Evolutionary conservation across 2,888 invertebrate species (phyloP), one percentile per base, ranked within the genome.

Genomic region (Proisotoma minuta): DNA sequence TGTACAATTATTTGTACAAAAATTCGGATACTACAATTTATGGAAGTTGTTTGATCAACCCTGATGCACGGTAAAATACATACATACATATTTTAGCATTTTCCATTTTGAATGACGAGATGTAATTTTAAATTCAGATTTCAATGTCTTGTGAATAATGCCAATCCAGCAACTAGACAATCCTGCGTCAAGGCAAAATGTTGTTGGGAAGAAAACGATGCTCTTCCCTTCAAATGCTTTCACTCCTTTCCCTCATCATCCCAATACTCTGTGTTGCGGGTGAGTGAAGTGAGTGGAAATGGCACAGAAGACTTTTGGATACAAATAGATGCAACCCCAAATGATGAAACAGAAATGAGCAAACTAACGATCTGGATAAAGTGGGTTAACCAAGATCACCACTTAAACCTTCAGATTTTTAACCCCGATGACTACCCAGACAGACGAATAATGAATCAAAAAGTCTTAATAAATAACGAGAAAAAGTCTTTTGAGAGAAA

Each of bases 191-290:
- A 74, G 0, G 72, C 69, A 0, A 78, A 80, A 63, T 84, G 84
- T 70, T 84, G 84, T 68, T 84, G 81, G 74, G 81, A 82, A 62
- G 73, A 76, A 1, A 75, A 74, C 20, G 75, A 75, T 10, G 52
- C 76, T n/a, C 18, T 61, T 1, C 58, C 58, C 1, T 68, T 65
- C 59, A 60, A 78, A 22, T 84, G 84, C 71, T 83, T 78, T 68
- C 83, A 84, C 66, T 77, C 82, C 58, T 76, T 79, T 18, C 83
- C 84, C 0, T 81, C 83, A 0, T 63, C 66, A 4, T 4, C 82
- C 73, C 80, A 81, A 1, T 84, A 82, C 69, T 72, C 27, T 20
- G 49, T 66, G 20, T 24, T 50, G 2, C 18, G 15, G n/a, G 43
- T 53, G 5, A 43, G 18, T 18, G 4, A 57, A 15, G 2, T 40